These are phyloP conservation scores for Apostichopus parvimensis DNA, from an alignment of 35 echinoderm and acorn worm genomes.

Conservation along the genomic window DNA sequence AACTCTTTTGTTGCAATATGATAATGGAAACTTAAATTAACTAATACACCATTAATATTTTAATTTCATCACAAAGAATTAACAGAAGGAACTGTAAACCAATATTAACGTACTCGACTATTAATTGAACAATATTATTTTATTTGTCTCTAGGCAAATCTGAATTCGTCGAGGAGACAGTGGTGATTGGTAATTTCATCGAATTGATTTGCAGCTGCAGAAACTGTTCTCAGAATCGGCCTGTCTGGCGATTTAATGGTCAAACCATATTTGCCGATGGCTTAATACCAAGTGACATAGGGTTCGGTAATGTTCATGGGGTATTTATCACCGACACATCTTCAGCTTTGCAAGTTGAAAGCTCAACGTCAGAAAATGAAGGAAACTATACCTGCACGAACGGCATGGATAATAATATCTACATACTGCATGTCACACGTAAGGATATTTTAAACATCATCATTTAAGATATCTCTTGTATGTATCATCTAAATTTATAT, in stretches of 20 bases:
- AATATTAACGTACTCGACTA: too few relatives aligned
- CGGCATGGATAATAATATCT: background rate
- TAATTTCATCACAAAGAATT: too few relatives aligned
- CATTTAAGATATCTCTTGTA: too few relatives aligned
- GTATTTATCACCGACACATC: background rate
- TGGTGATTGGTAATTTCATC: background rate
- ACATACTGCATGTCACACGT: background rate
- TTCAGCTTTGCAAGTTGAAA: background rate
- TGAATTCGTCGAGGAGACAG: background rate
- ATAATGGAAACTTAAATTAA: too few relatives aligned
- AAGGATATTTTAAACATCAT: background rate
- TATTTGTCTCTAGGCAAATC: background rate
- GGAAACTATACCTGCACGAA: background rate
- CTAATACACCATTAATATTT: too few relatives aligned
- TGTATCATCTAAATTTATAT: too few relatives aligned
- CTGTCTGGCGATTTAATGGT: background rate
- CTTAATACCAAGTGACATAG: background rate
- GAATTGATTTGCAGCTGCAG: background rate
- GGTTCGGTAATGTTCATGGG: background rate
- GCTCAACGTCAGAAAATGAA: background rate
- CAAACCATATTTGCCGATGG: background rate
- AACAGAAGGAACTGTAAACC: too few relatives aligned
- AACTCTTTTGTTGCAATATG: too few relatives aligned
- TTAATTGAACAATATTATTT: too few relatives aligned
- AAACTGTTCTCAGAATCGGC: background rate